phyloP scores from a whole-genome alignment of 2,888 invertebrate species.

The Pristionchus mayeri region DNA sequence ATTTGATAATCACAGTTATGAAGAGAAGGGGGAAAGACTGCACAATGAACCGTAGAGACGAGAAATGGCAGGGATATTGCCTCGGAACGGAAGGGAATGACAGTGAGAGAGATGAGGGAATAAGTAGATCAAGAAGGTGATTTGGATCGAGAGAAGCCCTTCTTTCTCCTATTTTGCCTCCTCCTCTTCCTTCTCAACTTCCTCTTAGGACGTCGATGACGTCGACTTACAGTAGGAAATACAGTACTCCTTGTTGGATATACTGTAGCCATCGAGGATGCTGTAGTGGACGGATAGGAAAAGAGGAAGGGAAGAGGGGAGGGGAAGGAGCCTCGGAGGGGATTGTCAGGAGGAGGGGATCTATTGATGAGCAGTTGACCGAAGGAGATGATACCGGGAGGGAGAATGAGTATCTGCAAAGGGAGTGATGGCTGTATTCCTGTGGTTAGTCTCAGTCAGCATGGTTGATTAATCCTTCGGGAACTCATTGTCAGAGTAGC shows the following conservation, averaged over 20 bases:
- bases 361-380: conserved; percentile 34
- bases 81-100: neutral
- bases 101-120: neutral
- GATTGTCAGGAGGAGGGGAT: neutral
- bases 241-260: neutral
- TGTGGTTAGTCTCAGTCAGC: neutral
- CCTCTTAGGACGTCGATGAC: neutral
- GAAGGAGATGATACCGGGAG: neutral
- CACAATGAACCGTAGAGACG: neutral
- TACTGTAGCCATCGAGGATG: neutral
- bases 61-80: conserved; percentile 40
- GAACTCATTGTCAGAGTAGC: neutral
- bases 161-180: neutral
- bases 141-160: conserved; percentile 16
- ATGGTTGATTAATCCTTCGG: neutral
- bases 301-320: neutral
- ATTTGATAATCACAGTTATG: neutral
- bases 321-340: neutral
- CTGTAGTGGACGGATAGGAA: neutral
- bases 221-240: neutral
- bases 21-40: neutral
- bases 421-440: neutral
- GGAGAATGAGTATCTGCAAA: conserved; percentile 11
- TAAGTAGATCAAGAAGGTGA: neutral
- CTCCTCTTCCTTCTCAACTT: neutral